Percentiles rank a stretch among this genome's conserved stretches.
Conservation (phyloP, 2,888 invertebrate genomes). For the Carterocephalus palaemon region DNA sequence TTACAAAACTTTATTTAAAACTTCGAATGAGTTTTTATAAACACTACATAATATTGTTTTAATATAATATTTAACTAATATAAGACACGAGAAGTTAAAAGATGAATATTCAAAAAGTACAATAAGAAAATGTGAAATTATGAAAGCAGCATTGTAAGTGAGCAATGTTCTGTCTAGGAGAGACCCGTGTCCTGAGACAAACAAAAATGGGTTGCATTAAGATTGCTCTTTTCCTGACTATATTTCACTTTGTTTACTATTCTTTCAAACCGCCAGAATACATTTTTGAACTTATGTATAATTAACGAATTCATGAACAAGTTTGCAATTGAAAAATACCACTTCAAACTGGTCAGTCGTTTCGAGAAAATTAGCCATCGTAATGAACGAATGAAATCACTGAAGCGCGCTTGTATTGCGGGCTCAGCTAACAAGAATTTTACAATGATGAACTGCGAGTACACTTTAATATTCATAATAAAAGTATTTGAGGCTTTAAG, state of each 20-base stretch:
- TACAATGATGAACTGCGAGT: constrained; percentile 59
- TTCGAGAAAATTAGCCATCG: constrained; percentile 48
- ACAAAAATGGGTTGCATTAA: too few species aligned
- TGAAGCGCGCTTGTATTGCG: constrained; percentile 71
- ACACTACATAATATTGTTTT: neutral
- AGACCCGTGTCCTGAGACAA: too few species aligned
- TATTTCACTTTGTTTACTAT: too few species aligned
- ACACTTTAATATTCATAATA: constrained; percentile 45
- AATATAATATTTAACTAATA: neutral
- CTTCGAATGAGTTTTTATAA: neutral
- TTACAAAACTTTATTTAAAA: constrained; percentile 19
- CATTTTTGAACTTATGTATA: constrained; percentile 15
- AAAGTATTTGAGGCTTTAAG: constrained; percentile 36
- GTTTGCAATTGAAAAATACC: constrained; percentile 13
- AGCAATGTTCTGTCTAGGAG: too few species aligned
- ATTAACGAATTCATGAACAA: constrained; percentile 18
- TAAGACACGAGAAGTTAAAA: too few species aligned
- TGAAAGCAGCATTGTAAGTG: too few species aligned
- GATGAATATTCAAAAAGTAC: too few species aligned
- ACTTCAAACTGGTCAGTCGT: constrained; percentile 46
- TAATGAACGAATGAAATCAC: constrained; percentile 52
- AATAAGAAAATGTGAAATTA: too few species aligned
- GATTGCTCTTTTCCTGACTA: too few species aligned
- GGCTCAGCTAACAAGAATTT: constrained; percentile 59
- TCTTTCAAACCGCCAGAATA: too few species aligned